phyloP scores from a whole-genome alignment of 2,888 invertebrate genomes.

The Drosophila paracracens region DNA sequence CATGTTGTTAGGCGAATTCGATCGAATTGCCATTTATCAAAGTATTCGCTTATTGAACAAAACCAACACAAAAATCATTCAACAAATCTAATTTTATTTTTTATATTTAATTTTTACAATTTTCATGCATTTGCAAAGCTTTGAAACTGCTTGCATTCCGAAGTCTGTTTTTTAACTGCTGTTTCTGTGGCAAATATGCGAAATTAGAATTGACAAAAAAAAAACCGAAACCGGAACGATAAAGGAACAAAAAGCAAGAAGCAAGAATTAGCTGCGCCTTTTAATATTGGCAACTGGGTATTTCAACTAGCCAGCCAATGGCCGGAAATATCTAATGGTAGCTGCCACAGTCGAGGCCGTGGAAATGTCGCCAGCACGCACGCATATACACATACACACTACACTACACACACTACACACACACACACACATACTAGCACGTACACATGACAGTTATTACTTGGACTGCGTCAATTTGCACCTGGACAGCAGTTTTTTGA shows the following conservation, averaged over 20 bases:
- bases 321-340: constrained; percentile 68
- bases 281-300: neutral
- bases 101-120: neutral
- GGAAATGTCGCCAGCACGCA: constrained; percentile 39
- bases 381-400: constrained; percentile 2
- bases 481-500: constrained; percentile 12
- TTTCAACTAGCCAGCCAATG: constrained; percentile 39
- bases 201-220: constrained; percentile 11
- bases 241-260: neutral
- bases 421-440: neutral
- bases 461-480: constrained; percentile 43
- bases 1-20: neutral
- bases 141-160: neutral
- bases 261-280: neutral
- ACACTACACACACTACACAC: neutral
- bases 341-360: constrained; percentile 31
- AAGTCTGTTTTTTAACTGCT: neutral
- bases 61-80: no score
- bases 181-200: constrained; percentile 4
- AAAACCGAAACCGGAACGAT: neutral
- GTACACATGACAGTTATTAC: constrained; percentile 10
- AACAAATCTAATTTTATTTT: no score
- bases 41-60: no score
- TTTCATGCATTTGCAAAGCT: neutral
- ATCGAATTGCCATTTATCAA: no score